These are phyloP conservation scores for Tetramorium bicarinatum DNA, from an alignment of 2,888 invertebrate species.

Conservation along the genomic window DNA sequence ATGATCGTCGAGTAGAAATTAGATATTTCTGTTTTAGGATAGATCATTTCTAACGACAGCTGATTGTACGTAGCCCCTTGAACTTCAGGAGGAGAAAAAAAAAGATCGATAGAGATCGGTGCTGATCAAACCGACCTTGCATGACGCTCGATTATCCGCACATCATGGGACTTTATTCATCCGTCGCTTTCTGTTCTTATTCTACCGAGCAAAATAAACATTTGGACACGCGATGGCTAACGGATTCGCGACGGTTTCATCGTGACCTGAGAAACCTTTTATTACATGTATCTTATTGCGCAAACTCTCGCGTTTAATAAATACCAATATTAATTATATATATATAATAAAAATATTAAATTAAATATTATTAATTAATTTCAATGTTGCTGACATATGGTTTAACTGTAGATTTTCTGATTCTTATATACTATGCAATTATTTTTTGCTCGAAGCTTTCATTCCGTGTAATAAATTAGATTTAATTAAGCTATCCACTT, in stretches of 20 bases:
- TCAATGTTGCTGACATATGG: neutral
- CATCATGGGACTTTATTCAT: conserved; percentile 46
- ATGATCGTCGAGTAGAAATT: neutral
- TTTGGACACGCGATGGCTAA: conserved; percentile 71
- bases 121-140: conserved; percentile 68
- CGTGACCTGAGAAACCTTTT: conserved; percentile 65
- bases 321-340: neutral
- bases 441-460: neutral
- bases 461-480: neutral
- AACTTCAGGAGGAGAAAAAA: conserved; percentile 16
- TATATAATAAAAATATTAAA: neutral
- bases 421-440: neutral
- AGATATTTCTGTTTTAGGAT: neutral
- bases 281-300: conserved; percentile 36
- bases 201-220: conserved; percentile 70
- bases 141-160: conserved; percentile 70
- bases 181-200: conserved; percentile 28
- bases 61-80: conserved; percentile 28
- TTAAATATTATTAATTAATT: neutral
- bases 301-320: conserved; percentile 17
- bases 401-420: neutral
- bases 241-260: conserved; percentile 72
- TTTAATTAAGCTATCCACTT: neutral
- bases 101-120: conserved; percentile 42
- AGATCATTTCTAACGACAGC: neutral